Evolutionary conservation across 2,888 invertebrate genomes (phyloP), one percentile per base, ranked within the genome.

Genomic region (Acanthosepion lycidas): DNA sequence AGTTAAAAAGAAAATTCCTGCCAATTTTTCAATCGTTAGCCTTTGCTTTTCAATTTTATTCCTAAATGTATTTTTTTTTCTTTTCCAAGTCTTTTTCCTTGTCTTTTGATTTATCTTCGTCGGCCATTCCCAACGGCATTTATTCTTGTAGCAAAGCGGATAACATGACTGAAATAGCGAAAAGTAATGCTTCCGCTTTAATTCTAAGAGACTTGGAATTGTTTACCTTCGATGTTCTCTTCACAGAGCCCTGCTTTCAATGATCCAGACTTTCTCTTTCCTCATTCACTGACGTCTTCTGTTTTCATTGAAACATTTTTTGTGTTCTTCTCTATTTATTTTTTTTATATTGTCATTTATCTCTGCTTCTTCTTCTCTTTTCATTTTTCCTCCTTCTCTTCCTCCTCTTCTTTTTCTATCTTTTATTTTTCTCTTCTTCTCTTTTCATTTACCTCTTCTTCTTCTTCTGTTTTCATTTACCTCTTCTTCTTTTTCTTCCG

Each of bases 291-390:
- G 42, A 42, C 2, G 42, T 20, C 6, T 20, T 59, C 5, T 26
- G 1, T 59, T 6, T 59, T 20, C 20, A 42, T 42, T 42, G 1
- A 3, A 42, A 42, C 2, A 1, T 26, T 12, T 28, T 12, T 28
- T 8, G 1, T 0, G 0, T 12, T 6, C 28, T 6, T 64, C 28
- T 5, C 28, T 28, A 0, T 8, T 28, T 18, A 0, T 78, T n/a
- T 78, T 5, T 12, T n/a, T n/a, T n/a, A 9, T 78, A 2, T n/a
- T 6, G 12, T n/a, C 18, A 9, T n/a, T n/a, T 9, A 6, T 28
- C 78, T n/a, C 9, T 42, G 1, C 42, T 42, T 64, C 28, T 8
- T n/a, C 12, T 18, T n/a, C 78, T 28, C 0, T n/a, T 15, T 42
- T n/a, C 1, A n/a, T 8, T 78, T n/a, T 8, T 78, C n/a, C 3